Evolutionary conservation across 2,888 invertebrate genomes (phyloP).

Genomic region (Eilema griseolum): DNA sequence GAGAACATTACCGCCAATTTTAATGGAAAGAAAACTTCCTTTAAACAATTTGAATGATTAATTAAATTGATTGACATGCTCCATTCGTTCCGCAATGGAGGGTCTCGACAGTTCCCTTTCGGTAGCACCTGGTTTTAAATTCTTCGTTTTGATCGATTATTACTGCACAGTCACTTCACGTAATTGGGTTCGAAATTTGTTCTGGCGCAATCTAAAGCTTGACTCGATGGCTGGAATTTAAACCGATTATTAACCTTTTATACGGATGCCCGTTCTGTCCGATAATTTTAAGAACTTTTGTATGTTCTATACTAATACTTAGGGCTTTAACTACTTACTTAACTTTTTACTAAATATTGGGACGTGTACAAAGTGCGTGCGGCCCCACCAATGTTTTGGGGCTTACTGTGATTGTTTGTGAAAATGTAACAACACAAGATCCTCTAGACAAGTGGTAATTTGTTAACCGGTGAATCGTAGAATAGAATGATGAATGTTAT

Average conservation of each 20-base stretch:
- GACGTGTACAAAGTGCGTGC: neutral
- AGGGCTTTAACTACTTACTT: neutral
- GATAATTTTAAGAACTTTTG: constrained; percentile 43
- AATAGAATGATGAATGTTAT: too few relatives aligned
- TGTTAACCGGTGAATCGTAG: too few relatives aligned
- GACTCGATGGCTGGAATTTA: constrained; percentile 58
- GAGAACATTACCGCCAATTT: constrained; percentile 36
- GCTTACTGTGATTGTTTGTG: too few relatives aligned
- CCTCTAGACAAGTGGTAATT: too few relatives aligned
- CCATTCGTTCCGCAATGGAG: constrained; percentile 77
- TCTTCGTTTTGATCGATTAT: constrained; percentile 75
- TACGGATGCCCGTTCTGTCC: constrained; percentile 51
- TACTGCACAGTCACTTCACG: constrained; percentile 80
- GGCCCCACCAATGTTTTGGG: neutral
- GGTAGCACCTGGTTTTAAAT: constrained; percentile 75
- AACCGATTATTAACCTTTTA: constrained; percentile 66
- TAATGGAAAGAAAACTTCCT: constrained; percentile 60
- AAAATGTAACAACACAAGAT: too few relatives aligned
- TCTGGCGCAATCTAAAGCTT: constrained; percentile 62
- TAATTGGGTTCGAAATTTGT: constrained; percentile 81
- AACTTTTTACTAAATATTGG: neutral
- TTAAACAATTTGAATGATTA: constrained; percentile 76
- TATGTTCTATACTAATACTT: constrained; percentile 24
- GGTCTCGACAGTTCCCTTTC: constrained; percentile 69
- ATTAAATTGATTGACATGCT: constrained; percentile 82